A percentile compares a stretch with the other conserved stretches of the same genome.
Conservation (phyloP, 2,888 invertebrate genomes). For the Crossocerus cetratus region DNA sequence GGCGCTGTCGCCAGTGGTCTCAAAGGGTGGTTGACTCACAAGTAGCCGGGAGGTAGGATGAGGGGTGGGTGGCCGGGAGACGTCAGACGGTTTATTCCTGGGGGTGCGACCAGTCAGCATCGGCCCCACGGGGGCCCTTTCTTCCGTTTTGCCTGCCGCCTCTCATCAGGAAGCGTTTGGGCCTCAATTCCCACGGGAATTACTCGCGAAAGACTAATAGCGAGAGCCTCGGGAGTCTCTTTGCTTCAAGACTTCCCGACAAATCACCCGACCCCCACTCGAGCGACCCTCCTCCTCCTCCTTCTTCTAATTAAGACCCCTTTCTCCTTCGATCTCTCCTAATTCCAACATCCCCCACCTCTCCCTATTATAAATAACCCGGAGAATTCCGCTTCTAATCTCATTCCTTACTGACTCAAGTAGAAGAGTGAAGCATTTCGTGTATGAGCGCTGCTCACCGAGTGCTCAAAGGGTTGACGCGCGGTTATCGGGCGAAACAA, state of each 20-base stretch:
- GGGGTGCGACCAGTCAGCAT: conserved; percentile 68
- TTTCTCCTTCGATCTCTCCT: no score
- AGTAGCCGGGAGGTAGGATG: conserved; percentile 27
- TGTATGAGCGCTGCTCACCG: no score
- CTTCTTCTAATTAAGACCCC: no score
- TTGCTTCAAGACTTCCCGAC: background rate
- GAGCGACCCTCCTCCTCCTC: background rate
- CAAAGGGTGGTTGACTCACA: conserved; percentile 44
- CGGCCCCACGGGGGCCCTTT: conserved; percentile 71
- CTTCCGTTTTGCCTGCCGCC: conserved; percentile 60
- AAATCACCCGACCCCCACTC: background rate
- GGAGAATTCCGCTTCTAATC: no score
- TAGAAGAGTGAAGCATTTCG: no score
- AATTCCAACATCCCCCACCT: no score
- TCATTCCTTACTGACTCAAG: no score
- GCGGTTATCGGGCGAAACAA: no score
- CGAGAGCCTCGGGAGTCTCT: conserved; percentile 20
- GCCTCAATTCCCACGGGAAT: conserved; percentile 75
- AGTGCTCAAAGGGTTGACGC: no score
- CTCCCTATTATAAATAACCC: no score
- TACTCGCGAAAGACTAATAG: conserved; percentile 73
- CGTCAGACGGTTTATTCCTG: conserved; percentile 58
- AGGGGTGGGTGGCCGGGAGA: conserved; percentile 46
- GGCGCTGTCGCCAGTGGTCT: conserved; percentile 46
- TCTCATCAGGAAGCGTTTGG: conserved; percentile 63